Evolutionary conservation across 2,113 vertebrate genomes (phyloP).

Genomic region (Heptranchias perlo): DNA sequence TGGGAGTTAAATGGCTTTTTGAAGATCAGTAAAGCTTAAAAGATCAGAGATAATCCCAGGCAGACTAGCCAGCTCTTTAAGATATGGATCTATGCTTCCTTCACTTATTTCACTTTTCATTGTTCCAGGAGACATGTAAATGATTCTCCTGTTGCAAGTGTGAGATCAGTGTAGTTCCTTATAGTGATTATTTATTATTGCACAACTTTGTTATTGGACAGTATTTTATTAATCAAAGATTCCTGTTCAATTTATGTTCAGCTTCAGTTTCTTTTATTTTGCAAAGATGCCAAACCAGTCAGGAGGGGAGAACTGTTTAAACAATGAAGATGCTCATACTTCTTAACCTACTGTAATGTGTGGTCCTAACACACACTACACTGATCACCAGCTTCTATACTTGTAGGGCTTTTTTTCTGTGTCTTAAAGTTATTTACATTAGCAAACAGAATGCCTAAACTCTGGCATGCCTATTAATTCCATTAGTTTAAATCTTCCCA

Average conservation of each 20-base stretch:
- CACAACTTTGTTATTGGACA: not conserved
- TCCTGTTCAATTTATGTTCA: not conserved
- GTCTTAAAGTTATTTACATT: constrained; percentile 48
- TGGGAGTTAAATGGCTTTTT: constrained; percentile 47
- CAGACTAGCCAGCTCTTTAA: constrained; percentile 44
- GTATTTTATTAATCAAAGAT: not conserved
- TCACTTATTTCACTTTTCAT: constrained; percentile 37
- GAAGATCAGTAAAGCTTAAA: constrained; percentile 45
- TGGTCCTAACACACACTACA: not conserved
- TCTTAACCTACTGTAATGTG: not conserved
- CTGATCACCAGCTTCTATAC: not conserved
- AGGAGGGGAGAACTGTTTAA: not conserved
- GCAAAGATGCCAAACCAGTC: not conserved
- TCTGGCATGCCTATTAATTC: constrained; percentile 58
- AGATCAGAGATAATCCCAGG: constrained; percentile 47
- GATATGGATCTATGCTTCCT: constrained; percentile 44
- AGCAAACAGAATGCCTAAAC: constrained; percentile 58
- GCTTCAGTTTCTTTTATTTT: constrained; percentile 5
- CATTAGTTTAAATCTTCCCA: constrained; percentile 53
- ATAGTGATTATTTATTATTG: not conserved
- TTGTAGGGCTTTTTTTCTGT: not conserved
- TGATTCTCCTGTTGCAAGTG: constrained; percentile 46
- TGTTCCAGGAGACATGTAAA: constrained; percentile 43
- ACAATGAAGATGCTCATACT: not conserved
- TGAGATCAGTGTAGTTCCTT: constrained; percentile 41